phyloP scores from a whole-genome alignment of 2,113 vertebrate species.

The Hymenochirus boettgeri region DNA sequence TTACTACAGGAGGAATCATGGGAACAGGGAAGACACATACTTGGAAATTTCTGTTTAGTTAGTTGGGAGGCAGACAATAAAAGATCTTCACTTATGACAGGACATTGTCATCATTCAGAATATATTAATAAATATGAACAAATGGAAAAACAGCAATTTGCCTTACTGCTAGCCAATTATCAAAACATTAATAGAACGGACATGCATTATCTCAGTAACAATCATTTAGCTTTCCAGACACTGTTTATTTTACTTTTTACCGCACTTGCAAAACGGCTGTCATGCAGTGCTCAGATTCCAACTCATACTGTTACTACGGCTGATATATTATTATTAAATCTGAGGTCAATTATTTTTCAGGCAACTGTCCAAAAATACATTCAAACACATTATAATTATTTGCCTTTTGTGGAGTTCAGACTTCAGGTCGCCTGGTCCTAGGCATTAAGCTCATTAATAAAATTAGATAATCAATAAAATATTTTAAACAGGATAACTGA shows the following conservation, averaged over 20 bases:
- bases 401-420: constrained; percentile 36
- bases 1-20: constrained; percentile 74
- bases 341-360: constrained; percentile 37
- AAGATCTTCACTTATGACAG: background rate
- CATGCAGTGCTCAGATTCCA: constrained; percentile 8
- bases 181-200: background rate
- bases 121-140: too few relatives aligned
- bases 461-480: constrained; percentile 38
- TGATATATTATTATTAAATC: constrained; percentile 42
- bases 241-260: background rate
- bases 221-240: constrained; percentile 8
- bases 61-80: constrained; percentile 14
- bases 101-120: constrained; percentile 6
- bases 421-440: constrained; percentile 39
- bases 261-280: background rate
- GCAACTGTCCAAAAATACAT: constrained; percentile 29
- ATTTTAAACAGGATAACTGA: constrained; percentile 20
- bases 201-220: background rate
- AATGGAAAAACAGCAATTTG: background rate
- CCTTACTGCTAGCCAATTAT: background rate
- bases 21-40: constrained; percentile 58
- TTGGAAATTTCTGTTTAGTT: constrained; percentile 35
- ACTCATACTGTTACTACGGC: constrained; percentile 21
- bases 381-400: constrained; percentile 38
- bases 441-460: constrained; percentile 38